These are phyloP conservation scores for Mesitornis unicolor DNA, from an alignment of 2,113 vertebrate species.

Conservation along the genomic window DNA sequence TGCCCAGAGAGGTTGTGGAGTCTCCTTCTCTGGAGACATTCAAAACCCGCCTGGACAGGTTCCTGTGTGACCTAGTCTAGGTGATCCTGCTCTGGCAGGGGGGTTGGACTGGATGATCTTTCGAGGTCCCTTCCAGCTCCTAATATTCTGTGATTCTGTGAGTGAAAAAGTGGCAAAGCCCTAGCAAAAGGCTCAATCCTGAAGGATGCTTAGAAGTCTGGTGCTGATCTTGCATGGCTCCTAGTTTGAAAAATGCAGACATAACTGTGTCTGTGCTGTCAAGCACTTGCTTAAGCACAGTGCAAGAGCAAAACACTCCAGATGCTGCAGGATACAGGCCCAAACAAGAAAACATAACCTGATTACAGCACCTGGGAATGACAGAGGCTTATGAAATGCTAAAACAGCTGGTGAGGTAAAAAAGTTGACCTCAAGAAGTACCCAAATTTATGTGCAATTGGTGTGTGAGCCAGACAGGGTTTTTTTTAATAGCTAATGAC, in stretches of 20 bases:
- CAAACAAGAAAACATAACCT: neutral
- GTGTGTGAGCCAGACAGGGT: neutral
- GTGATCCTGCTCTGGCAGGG: no score
- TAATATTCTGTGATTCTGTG: no score
- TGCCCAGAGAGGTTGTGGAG: no score
- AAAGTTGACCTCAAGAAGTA: neutral
- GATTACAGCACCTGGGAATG: neutral
- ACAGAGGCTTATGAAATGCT: neutral
- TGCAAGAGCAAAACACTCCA: neutral
- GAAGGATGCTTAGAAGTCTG: neutral
- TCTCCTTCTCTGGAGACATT: no score
- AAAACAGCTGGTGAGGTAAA: neutral
- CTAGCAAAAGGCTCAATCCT: neutral
- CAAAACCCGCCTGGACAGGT: no score
- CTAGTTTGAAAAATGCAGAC: neutral
- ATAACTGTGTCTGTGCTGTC: neutral
- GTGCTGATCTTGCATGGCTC: neutral
- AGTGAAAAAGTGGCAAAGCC: neutral
- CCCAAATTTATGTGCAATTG: neutral
- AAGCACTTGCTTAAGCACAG: neutral
- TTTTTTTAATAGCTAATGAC: neutral
- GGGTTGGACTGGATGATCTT: no score
- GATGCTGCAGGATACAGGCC: neutral
- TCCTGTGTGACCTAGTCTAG: no score
- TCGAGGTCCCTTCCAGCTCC: no score